Evolutionary conservation across 2,113 vertebrate genomes (phyloP).

Genomic region (Rhinolophus sinicus): DNA sequence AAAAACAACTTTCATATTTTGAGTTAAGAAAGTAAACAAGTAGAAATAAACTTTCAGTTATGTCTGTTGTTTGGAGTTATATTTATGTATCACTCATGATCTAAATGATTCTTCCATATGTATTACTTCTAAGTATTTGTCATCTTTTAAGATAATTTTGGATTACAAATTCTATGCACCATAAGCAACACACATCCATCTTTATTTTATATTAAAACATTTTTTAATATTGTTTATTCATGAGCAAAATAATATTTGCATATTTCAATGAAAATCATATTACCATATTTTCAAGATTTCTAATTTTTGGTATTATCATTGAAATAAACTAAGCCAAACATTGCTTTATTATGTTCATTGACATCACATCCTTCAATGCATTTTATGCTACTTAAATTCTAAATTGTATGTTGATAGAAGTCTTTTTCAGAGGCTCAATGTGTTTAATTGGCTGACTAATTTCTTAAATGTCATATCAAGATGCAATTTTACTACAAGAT

Average conservation of each 20-base stretch:
- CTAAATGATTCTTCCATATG: background rate
- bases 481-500: background rate
- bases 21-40: constrained; percentile 3
- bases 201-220: constrained; percentile 21
- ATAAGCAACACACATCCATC: background rate
- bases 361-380: background rate
- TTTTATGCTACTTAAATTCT: background rate
- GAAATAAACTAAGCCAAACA: background rate
- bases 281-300: background rate
- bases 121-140: background rate
- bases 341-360: background rate
- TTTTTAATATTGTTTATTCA: background rate
- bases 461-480: background rate
- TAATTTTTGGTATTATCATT: background rate
- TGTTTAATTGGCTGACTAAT: background rate
- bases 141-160: background rate
- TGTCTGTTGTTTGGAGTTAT: background rate
- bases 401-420: background rate
- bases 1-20: constrained; percentile 67
- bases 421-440: background rate
- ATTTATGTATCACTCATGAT: background rate
- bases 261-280: background rate
- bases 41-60: constrained; percentile 50
- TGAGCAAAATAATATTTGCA: background rate
- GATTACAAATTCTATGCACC: background rate